Evolutionary conservation across 2,888 invertebrate genomes (phyloP).

Genomic region (Gandaritis pyraliata): DNA sequence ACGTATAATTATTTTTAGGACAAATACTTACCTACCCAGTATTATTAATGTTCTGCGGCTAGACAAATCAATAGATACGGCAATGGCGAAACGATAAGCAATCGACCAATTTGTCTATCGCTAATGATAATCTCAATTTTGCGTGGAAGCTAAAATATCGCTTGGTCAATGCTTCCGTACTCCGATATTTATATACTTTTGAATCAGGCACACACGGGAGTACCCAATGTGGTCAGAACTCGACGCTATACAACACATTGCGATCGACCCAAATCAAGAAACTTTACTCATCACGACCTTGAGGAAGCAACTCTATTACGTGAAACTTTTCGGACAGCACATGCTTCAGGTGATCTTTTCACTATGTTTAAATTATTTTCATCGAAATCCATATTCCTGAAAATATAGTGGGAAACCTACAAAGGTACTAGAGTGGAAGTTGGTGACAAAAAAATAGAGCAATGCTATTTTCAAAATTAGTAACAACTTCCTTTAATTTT

Average conservation of each 20-base stretch:
- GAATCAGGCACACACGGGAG: conserved; percentile 72
- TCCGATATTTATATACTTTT: not conserved
- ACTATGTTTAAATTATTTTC: not conserved
- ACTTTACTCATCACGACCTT: conserved; percentile 86
- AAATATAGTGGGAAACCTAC: no score
- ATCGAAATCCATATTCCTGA: no score
- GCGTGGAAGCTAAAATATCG: not conserved
- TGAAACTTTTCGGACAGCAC: conserved; percentile 87
- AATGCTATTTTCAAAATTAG: conserved; percentile 5
- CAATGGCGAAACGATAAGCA: not conserved
- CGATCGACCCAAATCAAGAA: conserved; percentile 85
- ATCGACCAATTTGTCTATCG: not conserved
- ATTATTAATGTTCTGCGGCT: not conserved
- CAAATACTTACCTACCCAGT: no score
- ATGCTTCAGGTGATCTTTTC: conserved; percentile 68
- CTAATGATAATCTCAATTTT: not conserved
- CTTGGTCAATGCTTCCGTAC: not conserved
- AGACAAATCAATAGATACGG: not conserved
- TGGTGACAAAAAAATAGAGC: not conserved
- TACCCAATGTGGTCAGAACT: conserved; percentile 74
- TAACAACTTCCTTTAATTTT: conserved; percentile 31
- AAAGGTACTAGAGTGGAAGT: not conserved
- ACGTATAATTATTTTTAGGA: no score
- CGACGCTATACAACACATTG: conserved; percentile 83
- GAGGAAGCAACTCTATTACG: conserved; percentile 88